phyloP scores from a whole-genome alignment of 1,140 invertebrate genomes.

The Augochlora pura region DNA sequence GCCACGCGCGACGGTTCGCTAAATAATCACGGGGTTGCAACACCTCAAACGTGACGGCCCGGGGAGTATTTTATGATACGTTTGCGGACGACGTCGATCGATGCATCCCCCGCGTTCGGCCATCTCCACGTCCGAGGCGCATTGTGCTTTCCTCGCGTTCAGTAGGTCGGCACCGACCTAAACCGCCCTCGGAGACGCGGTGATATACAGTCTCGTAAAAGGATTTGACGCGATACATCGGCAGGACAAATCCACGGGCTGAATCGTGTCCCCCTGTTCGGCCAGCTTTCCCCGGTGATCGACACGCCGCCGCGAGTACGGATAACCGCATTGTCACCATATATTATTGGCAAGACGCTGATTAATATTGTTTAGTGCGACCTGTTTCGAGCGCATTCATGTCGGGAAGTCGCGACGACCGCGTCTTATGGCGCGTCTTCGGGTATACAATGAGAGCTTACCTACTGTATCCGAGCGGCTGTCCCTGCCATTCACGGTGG shows the following conservation, averaged over 20 bases:
- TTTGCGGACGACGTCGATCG: constrained; percentile 8
- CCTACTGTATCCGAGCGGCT: background rate
- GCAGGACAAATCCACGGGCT: background rate
- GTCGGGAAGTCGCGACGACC: background rate
- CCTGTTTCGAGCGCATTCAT: background rate
- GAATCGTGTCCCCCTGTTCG: constrained; percentile 6
- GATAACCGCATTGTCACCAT: background rate
- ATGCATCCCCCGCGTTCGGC: background rate
- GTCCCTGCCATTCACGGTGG: no score
- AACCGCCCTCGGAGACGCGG: background rate
- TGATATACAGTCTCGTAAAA: constrained; percentile 6
- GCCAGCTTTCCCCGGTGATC: background rate
- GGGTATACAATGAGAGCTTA: background rate
- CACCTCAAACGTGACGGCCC: background rate
- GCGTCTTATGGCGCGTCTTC: background rate
- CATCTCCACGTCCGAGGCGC: no score
- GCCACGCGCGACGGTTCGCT: no score
- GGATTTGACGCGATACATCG: constrained; percentile 22
- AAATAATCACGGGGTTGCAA: background rate
- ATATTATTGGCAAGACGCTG: background rate
- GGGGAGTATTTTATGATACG: constrained; percentile 9
- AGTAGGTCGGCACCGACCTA: background rate
- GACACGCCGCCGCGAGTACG: background rate
- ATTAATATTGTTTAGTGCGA: constrained; percentile 9
- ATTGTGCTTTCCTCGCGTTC: constrained; percentile 8